Conservation (phyloP, 1,140 invertebrate genomes). For the Drosophila eugracilis region DNA sequence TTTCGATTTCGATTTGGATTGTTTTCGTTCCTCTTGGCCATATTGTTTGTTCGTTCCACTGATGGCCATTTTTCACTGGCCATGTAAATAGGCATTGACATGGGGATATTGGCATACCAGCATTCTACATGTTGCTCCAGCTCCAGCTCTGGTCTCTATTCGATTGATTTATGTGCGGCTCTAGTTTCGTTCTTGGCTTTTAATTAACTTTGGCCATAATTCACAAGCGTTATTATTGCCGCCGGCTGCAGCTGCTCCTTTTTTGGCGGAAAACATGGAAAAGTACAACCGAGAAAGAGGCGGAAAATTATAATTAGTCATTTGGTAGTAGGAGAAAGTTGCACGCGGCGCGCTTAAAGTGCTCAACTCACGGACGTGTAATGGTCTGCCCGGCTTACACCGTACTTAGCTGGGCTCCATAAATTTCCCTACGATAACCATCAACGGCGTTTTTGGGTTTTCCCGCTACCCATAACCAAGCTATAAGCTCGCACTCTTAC, state of each 20-base stretch:
- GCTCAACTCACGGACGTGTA: slow-evolving; percentile 27
- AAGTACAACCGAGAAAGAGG: slow-evolving; percentile 38
- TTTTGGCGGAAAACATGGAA: slow-evolving; percentile 30
- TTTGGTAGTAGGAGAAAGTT: slow-evolving; percentile 19
- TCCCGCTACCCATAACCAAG: not conserved
- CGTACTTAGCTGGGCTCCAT: slow-evolving; percentile 65
- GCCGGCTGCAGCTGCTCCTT: slow-evolving; percentile 42
- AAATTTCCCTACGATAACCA: slow-evolving; percentile 74
- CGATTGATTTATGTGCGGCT: slow-evolving; percentile 62
- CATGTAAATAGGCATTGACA: slow-evolving; percentile 78
- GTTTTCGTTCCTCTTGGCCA: slow-evolving; percentile 24
- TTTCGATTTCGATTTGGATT: slow-evolving; percentile 33
- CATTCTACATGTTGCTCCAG: slow-evolving; percentile 53
- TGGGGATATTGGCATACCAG: slow-evolving; percentile 40
- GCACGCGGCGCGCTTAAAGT: slow-evolving; percentile 31
- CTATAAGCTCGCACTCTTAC: not conserved
- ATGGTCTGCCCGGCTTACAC: slow-evolving; percentile 56
- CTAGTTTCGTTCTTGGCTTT: slow-evolving; percentile 32
- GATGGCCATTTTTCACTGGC: slow-evolving; percentile 70
- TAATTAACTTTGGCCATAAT: slow-evolving; percentile 65
- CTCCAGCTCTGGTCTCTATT: no score
- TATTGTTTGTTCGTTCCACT: slow-evolving; percentile 15
- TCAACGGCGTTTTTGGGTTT: slow-evolving; percentile 54
- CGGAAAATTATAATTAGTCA: slow-evolving; percentile 71
- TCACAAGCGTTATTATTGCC: slow-evolving; percentile 52